phyloP scores from a whole-genome alignment of 1,140 invertebrate species.

The Lasioglossum baleicum region DNA sequence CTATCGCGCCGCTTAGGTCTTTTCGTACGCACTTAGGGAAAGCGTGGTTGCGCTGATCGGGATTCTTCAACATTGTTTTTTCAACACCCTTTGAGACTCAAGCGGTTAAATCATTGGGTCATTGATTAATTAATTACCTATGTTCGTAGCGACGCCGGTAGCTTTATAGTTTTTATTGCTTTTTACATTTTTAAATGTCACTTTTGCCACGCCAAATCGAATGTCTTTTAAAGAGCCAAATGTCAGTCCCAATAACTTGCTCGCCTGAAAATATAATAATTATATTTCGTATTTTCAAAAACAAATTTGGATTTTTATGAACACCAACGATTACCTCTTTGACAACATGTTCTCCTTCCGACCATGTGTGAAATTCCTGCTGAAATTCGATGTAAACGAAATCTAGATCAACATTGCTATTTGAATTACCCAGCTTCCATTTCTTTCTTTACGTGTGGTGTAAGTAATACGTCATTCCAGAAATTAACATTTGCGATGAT shows the following conservation, averaged over 20 bases:
- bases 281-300: constrained; percentile 44
- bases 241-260: constrained; percentile 83
- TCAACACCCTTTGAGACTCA: background rate
- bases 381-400: constrained; percentile 86
- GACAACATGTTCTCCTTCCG: constrained; percentile 71
- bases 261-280: constrained; percentile 74
- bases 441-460: constrained; percentile 80
- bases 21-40: too few species aligned
- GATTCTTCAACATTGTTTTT: too few species aligned
- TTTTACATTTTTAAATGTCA: constrained; percentile 89
- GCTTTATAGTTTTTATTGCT: constrained; percentile 87
- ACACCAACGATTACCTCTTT: too few species aligned
- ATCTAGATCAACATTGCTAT: constrained; percentile 84
- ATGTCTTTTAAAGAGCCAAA: constrained; percentile 80
- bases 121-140: too few species aligned
- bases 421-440: constrained; percentile 69
- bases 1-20: too few species aligned
- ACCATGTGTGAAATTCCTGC: constrained; percentile 74
- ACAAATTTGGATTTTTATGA: too few species aligned
- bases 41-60: too few species aligned
- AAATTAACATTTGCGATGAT: too few species aligned
- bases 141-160: constrained; percentile 85
- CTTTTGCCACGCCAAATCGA: constrained; percentile 87
- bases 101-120: too few species aligned
- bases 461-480: too few species aligned